Conservation (phyloP, 92 coral and sea anemone species). For the Micromussa lordhowensis region DNA sequence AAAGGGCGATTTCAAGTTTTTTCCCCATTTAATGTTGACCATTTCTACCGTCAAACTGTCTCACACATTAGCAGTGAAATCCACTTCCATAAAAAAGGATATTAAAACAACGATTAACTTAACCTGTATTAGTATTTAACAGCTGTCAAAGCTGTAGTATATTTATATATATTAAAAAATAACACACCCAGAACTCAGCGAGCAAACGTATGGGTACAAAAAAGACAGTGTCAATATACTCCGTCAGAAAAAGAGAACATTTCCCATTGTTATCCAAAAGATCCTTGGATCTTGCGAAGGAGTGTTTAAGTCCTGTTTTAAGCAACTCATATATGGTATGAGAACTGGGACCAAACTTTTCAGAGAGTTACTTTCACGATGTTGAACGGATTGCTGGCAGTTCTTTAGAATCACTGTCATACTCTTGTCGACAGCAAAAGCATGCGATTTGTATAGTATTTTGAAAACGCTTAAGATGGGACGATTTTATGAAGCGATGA, state of each 20-base stretch:
- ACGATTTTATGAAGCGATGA: background rate
- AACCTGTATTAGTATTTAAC: too few species aligned
- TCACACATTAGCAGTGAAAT: background rate
- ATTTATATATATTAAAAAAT: too few species aligned
- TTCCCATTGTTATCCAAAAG: background rate
- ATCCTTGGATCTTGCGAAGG: background rate
- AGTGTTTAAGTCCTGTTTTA: background rate
- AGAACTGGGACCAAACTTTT: too few species aligned
- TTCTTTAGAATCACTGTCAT: background rate
- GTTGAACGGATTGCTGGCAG: background rate
- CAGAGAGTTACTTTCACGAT: too few species aligned
- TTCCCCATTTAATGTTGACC: background rate
- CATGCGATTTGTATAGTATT: background rate
- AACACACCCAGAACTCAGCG: background rate
- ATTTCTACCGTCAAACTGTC: background rate
- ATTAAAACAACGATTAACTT: too few species aligned
- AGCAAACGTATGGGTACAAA: background rate
- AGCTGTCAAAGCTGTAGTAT: background rate
- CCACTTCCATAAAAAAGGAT: too few species aligned
- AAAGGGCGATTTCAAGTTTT: background rate
- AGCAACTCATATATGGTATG: background rate
- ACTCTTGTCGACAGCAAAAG: background rate
- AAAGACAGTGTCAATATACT: background rate
- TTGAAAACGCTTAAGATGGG: background rate
- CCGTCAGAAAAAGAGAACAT: background rate